Percentiles rank a stretch among this genome's conserved stretches.
phyloP scores from a whole-genome alignment of 2,888 invertebrate species.

The Hypena proboscidalis region DNA sequence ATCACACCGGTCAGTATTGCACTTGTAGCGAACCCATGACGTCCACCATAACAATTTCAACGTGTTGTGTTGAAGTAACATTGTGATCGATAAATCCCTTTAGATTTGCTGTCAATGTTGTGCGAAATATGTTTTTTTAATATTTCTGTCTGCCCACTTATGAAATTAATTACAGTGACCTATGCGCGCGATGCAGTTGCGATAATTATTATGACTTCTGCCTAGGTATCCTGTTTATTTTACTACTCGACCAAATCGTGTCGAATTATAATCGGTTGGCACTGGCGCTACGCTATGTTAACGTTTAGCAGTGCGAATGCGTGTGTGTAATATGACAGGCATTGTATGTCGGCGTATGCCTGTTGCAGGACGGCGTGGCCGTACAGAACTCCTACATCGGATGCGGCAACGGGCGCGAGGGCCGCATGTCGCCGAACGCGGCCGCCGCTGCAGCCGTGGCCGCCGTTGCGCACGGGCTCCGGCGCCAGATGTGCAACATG shows the following conservation, averaged over 20 bases:
- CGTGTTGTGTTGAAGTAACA: too few relatives aligned
- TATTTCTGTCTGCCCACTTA: too few relatives aligned
- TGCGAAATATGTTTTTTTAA: too few relatives aligned
- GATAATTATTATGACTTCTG: too few relatives aligned
- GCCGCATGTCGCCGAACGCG: constrained; percentile 85
- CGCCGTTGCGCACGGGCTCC: constrained; percentile 93
- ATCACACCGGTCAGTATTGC: constrained; percentile 79
- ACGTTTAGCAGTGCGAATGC: constrained; percentile 2
- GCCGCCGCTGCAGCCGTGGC: constrained; percentile 94
- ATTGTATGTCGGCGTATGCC: constrained; percentile 46
- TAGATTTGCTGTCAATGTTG: too few relatives aligned
- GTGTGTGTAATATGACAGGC: constrained; percentile 14
- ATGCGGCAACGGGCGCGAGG: constrained; percentile 84
- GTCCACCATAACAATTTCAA: constrained; percentile 2
- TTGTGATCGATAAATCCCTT: too few relatives aligned
- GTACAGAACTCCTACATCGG: constrained; percentile 84
- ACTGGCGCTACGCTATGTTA: constrained; percentile 2
- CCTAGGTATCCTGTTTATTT: too few relatives aligned
- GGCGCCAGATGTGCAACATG: constrained; percentile 95
- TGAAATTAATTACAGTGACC: too few relatives aligned
- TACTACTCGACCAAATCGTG: too few relatives aligned
- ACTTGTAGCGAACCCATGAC: constrained; percentile 18
- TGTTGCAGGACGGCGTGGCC: constrained; percentile 87
- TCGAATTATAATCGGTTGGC: neutral
- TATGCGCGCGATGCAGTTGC: too few relatives aligned